Base-by-base conservation (phyloP, 2,797 vertebrate genomes). In the Danio aesculapii region DNA sequence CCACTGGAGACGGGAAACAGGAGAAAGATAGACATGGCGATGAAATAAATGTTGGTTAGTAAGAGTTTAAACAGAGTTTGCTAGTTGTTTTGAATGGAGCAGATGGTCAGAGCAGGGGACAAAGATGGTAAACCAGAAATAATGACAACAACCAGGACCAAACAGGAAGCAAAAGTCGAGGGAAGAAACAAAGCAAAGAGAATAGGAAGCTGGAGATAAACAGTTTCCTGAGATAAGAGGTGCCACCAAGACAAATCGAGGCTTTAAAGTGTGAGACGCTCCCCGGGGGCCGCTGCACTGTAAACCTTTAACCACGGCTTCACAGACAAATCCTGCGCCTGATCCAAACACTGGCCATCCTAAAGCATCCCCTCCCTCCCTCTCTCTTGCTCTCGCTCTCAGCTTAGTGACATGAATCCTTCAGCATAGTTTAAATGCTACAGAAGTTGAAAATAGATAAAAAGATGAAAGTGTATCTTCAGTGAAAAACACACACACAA, bases 141-240 rank as follows among this genome's bases (percentile, higher is more conserved):
- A 78, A 30, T 69, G 50, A 75, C 16, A 71, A 39, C 50, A 66
- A 55, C 10, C 62, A 12, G 17, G 55, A 17, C 53, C 11, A 12
- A 57, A 13, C 53, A 41, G n/a, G 57, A 74, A 67, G 57, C 12
- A 64, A 50, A 72, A 44, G 17, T 82, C 73, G 85, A 84, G 58
- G 72, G 78, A 83, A 58, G 73, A 85, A 83, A 75, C 82, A 67
- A 88, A 87, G 87, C 81, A 12, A 90, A 89, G 87, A 86, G 77
- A 88, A 87, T 88, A 85, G 89, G 87, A 86, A 87, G 90, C 95
- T 95, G 94, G 94, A 94, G 95, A 95, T 95, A 95, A 97, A 96
- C 96, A 95, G 94, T 92, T 95, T 94, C 92, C 93, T 89, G 90
- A 96, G 96, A 97, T 97, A 96, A 96, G 95, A 94, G 95, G 94